Percentiles rank a stretch among this genome's conserved stretches.
These are phyloP conservation scores for Urocitellus parryii DNA, from an alignment of 2,113 vertebrate species.

Conservation along the genomic window DNA sequence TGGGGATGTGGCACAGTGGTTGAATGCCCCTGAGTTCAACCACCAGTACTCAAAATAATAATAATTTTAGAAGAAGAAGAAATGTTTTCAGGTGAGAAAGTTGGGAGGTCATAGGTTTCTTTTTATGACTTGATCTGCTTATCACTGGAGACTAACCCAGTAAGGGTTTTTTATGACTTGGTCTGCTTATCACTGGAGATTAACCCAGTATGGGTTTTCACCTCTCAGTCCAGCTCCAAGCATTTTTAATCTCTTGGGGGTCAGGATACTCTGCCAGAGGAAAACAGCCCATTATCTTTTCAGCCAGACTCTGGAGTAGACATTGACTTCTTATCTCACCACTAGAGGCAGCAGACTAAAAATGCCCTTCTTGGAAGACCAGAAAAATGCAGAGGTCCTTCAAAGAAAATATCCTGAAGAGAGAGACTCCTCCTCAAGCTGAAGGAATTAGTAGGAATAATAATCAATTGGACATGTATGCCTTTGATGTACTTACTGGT, in stretches of 20 bases:
- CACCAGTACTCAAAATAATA: too few relatives aligned
- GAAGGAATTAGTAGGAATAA: conserved; percentile 32
- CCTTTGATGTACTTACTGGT: background rate
- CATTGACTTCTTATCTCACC: background rate
- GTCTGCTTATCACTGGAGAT: background rate
- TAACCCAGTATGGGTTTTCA: conserved; percentile 32
- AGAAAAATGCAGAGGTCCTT: too few relatives aligned
- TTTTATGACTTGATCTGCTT: background rate
- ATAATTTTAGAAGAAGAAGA: background rate
- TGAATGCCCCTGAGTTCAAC: too few relatives aligned
- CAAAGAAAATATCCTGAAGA: conserved; percentile 24
- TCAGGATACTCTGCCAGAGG: background rate
- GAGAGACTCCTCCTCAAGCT: background rate
- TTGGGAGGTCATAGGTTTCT: background rate
- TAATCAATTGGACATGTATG: conserved; percentile 40
- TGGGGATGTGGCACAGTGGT: too few relatives aligned
- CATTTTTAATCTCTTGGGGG: conserved; percentile 12
- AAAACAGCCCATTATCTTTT: background rate
- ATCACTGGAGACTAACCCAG: background rate
- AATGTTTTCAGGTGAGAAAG: background rate
- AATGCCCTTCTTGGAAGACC: background rate
- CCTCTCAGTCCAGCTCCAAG: background rate
- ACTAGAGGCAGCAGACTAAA: background rate
- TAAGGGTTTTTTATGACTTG: background rate
- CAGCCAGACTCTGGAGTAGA: background rate